Evolutionary conservation across 2,888 invertebrate genomes (phyloP).

Genomic region (Hypena proboscidalis): DNA sequence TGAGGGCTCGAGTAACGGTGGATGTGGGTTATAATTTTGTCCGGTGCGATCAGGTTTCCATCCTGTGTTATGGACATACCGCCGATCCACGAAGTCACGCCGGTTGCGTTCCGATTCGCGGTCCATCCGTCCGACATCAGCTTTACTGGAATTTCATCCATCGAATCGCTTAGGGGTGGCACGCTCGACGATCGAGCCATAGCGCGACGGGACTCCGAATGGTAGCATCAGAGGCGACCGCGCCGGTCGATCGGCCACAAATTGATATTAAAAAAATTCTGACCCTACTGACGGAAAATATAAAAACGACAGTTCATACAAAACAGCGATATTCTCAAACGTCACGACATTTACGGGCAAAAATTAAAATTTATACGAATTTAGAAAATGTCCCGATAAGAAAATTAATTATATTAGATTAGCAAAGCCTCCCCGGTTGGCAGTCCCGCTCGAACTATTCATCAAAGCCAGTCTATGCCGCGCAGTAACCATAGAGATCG

Average conservation of each 20-base stretch:
- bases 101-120: constrained; percentile 74
- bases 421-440: constrained; percentile 73
- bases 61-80: constrained; percentile 84
- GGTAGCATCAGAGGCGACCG: constrained; percentile 67
- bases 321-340: constrained; percentile 74
- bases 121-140: constrained; percentile 81
- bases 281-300: constrained; percentile 62
- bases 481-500: constrained; percentile 86
- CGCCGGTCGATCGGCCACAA: constrained; percentile 67
- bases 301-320: constrained; percentile 66
- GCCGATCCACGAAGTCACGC: constrained; percentile 81
- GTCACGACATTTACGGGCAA: constrained; percentile 76
- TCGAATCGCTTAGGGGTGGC: constrained; percentile 80
- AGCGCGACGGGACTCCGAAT: constrained; percentile 72
- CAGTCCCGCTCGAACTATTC: constrained; percentile 74
- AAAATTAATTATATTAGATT: constrained; percentile 53
- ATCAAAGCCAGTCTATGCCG: constrained; percentile 83
- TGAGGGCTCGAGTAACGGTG: constrained; percentile 82
- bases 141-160: constrained; percentile 84
- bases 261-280: constrained; percentile 57
- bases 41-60: constrained; percentile 80
- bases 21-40: constrained; percentile 82
- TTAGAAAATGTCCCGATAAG: constrained; percentile 55
- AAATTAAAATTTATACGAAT: constrained; percentile 49
- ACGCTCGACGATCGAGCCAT: constrained; percentile 70